Percentiles rank a stretch among this genome's conserved stretches.
Conservation (phyloP, 2,113 vertebrate genomes). For the Himantopus leucocephalus region DNA sequence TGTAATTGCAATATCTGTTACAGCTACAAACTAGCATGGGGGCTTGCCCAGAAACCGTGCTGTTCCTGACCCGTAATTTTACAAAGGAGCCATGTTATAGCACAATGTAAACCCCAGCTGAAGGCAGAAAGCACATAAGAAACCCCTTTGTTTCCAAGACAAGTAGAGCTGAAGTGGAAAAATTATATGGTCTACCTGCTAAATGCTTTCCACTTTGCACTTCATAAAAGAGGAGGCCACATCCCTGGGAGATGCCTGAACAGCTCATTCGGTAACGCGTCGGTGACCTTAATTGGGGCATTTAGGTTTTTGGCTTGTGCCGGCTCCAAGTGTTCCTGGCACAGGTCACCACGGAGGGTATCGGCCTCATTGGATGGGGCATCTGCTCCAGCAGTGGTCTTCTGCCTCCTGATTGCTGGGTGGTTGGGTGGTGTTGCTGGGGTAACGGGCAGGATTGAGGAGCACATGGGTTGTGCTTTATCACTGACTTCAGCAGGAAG, state of each 20-base stretch:
- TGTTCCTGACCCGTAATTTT: neutral
- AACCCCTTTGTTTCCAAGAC: conserved; percentile 11
- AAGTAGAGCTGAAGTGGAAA: neutral
- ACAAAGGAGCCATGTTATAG: neutral
- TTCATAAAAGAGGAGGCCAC: neutral
- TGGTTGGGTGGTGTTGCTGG: neutral
- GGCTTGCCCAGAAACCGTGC: neutral
- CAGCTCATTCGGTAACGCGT: rapidly evolving
- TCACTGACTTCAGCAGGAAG: neutral
- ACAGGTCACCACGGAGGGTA: neutral
- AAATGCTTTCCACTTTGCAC: conserved; percentile 41
- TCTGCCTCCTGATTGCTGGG: neutral
- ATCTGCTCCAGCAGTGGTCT: neutral
- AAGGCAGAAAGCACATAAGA: neutral
- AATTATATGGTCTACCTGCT: neutral
- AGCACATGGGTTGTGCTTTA: neutral
- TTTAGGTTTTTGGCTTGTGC: neutral
- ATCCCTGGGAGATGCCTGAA: neutral
- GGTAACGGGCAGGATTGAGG: neutral
- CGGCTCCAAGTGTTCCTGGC: neutral
- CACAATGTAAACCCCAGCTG: neutral
- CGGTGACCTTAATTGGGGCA: neutral
- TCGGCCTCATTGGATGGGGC: neutral
- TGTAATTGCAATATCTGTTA: neutral
- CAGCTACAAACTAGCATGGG: neutral